phyloP scores from a whole-genome alignment of 2,888 invertebrate genomes.

The Synanthedon myopaeformis region DNA sequence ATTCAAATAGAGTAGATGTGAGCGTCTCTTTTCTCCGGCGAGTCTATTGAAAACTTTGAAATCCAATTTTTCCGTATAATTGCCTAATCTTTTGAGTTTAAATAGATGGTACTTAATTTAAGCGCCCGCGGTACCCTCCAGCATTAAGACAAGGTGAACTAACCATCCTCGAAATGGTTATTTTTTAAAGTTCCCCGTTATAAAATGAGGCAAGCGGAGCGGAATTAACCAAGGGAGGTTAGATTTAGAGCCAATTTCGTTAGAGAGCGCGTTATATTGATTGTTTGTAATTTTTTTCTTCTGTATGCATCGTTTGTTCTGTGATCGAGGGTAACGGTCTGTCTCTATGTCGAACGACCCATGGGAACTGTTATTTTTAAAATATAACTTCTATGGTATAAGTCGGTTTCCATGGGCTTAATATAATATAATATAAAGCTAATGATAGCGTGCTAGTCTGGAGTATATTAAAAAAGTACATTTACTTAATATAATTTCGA shows the following conservation, averaged over 20 bases:
- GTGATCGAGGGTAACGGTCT: constrained; percentile 17
- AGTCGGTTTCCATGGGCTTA: too few relatives aligned
- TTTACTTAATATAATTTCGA: too few relatives aligned
- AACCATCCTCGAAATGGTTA: constrained; percentile 59
- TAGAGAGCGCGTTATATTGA: constrained; percentile 39
- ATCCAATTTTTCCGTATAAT: constrained; percentile 50
- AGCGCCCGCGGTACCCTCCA: constrained; percentile 10
- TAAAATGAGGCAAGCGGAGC: constrained; percentile 21
- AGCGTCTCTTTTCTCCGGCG: constrained; percentile 6
- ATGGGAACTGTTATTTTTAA: not conserved
- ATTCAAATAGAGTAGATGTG: too few relatives aligned
- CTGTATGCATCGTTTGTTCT: constrained; percentile 33
- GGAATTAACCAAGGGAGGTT: constrained; percentile 33
- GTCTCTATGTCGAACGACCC: not conserved
- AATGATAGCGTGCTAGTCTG: too few relatives aligned
- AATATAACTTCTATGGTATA: too few relatives aligned
- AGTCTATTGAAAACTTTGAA: constrained; percentile 16
- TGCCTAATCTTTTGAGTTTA: constrained; percentile 51
- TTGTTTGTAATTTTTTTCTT: constrained; percentile 39
- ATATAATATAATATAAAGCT: too few relatives aligned
- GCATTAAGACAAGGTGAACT: constrained; percentile 31
- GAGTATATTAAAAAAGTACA: too few relatives aligned
- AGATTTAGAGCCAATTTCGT: constrained; percentile 47
- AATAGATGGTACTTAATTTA: constrained; percentile 41
- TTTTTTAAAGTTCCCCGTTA: constrained; percentile 49